Evolutionary conservation across 1,140 invertebrate genomes (phyloP), one percentile per base, ranked within the genome.

Genomic region (Magallana gigas): DNA sequence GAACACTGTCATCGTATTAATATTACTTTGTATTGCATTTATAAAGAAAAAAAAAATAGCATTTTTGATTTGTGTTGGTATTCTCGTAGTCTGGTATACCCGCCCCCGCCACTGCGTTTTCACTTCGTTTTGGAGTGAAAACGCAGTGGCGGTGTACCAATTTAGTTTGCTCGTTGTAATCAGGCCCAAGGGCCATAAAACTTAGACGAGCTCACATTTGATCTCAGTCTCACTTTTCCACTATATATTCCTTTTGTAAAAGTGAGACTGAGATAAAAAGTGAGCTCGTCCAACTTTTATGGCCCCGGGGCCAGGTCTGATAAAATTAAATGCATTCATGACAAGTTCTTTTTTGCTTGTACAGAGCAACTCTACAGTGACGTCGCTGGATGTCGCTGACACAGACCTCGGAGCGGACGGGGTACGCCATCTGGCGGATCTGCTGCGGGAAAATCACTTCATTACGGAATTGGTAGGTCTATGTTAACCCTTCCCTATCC

Each of bases 341-440:
- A 64, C 1, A 16, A 16, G 14, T 64, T 4, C 18, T 16, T 16
- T 16, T 18, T 64, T 64, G 62, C 1, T 64, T 16, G n/a, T 83
- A 14, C 60, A 93, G 92, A 91, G 91, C 57, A 94, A 94, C 85
- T 91, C 91, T n/a, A 91, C 85, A 14, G 93, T 94, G 16, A 85
- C 90, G 48, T 85, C 84, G 3, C 84, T 94, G 11, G 92, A 94
- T 86, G 64, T 94, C 81, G 90, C 91, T n/a, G 93, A 93, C 62
- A 93, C 93, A 84, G 91, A 92, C n/a, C 83, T 94, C 2, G 92
- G 91, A 4, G 80, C 87, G 58, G 86, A 91, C 60, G 93, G 93
- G n/a, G 91, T 87, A 2, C 80, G 68, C 1, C 90, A 91, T 82
- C 87, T 94, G 18, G 88, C 89, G 0, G 92, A 92, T 62, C 91